Evolutionary conservation across 2,113 vertebrate species (phyloP).

Genomic region (Candoia aspera): DNA sequence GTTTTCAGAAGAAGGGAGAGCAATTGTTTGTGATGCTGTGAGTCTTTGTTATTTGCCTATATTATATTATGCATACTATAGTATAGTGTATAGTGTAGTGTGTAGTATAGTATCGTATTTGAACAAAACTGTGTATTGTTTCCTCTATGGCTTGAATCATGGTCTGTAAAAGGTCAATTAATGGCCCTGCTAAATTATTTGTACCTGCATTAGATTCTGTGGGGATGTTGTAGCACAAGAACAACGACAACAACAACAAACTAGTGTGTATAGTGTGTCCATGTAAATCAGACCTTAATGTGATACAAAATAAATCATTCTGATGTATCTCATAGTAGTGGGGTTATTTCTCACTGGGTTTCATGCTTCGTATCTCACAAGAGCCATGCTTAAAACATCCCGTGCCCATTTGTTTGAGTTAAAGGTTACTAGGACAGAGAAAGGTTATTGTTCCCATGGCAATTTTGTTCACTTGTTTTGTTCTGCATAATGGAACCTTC

Average conservation of each 20-base stretch:
- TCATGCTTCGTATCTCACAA: not conserved
- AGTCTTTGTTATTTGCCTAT: not conserved
- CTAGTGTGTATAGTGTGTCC: not conserved
- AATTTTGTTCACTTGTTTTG: constrained; percentile 13
- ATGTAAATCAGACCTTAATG: constrained; percentile 1
- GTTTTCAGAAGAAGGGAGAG: not conserved
- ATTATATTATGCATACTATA: not conserved
- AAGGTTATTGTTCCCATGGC: constrained; percentile 12
- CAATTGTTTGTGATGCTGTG: not conserved
- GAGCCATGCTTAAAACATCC: not conserved
- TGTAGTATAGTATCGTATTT: too few species aligned
- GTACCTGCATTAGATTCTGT: not conserved
- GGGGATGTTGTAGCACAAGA: not conserved
- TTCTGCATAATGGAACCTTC: not conserved
- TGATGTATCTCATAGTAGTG: not conserved
- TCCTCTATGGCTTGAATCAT: not conserved
- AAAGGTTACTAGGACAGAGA: constrained; percentile 1
- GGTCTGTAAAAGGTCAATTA: not conserved
- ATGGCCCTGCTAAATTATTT: not conserved
- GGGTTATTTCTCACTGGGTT: not conserved
- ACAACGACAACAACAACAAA: not conserved
- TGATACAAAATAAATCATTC: not conserved
- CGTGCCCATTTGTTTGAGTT: constrained; percentile 1
- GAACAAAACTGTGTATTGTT: not conserved
- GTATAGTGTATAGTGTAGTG: too few species aligned